These are phyloP conservation scores for Ceratosolen fusciceps DNA, from an alignment of 1,140 invertebrate species.

Conservation along the genomic window DNA sequence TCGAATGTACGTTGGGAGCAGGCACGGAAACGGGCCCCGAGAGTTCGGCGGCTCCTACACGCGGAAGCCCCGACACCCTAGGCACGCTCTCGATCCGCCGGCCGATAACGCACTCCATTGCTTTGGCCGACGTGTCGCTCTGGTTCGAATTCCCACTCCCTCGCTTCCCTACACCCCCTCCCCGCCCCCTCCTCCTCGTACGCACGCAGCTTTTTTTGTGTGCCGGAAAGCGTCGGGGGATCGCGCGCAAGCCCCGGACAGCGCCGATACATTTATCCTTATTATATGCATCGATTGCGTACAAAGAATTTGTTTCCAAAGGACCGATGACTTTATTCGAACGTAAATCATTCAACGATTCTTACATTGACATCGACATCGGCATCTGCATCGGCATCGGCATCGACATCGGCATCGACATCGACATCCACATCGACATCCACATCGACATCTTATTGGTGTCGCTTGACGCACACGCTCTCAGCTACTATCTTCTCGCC, in stretches of 20 bases:
- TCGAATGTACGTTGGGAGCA: not conserved
- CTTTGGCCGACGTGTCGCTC: slow-evolving; percentile 8
- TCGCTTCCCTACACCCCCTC: not conserved
- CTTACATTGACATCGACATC: too few relatives aligned
- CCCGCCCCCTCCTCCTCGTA: not conserved
- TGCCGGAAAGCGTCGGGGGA: not conserved
- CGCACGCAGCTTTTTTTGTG: not conserved
- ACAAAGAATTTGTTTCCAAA: not conserved
- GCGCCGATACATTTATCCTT: not conserved
- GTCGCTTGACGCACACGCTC: too few relatives aligned
- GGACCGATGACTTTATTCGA: not conserved
- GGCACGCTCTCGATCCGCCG: not conserved
- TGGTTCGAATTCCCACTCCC: not conserved
- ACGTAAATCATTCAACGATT: not conserved
- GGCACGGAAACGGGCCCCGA: not conserved
- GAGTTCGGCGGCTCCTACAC: slow-evolving; percentile 15
- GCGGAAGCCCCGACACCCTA: slow-evolving; percentile 41
- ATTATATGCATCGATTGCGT: not conserved
- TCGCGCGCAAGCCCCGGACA: not conserved
- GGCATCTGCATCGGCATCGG: too few relatives aligned
- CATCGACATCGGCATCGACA: too few relatives aligned
- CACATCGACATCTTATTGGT: too few relatives aligned
- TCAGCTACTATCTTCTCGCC: too few relatives aligned
- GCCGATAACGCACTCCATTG: slow-evolving; percentile 17
- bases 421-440: too few relatives aligned